Conservation (phyloP, 53 echinoderm and acorn worm genomes). For the Hippasteria phrygiana region DNA sequence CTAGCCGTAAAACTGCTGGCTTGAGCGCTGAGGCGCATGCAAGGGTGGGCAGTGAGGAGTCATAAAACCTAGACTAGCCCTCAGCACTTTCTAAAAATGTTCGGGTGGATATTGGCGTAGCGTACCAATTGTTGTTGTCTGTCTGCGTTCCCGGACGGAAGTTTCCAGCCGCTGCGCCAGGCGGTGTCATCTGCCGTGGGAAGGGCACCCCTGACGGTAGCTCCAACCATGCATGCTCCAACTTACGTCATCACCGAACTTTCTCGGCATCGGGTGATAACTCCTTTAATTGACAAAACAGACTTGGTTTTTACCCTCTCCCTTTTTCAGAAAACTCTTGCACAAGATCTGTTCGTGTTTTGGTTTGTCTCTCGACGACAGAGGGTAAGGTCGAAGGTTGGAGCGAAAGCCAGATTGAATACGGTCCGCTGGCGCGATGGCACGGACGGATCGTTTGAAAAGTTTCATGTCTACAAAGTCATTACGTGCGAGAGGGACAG, state of each 20-base stretch:
- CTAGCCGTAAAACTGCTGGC: not conserved
- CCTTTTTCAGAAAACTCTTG: not conserved
- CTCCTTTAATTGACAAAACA: not conserved
- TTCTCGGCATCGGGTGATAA: constrained; percentile 7
- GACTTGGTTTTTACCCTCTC: not conserved
- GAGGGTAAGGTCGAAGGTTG: not conserved
- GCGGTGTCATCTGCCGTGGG: not conserved
- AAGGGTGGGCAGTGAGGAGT: not conserved
- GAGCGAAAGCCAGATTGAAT: not conserved
- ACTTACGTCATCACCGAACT: constrained; percentile 33
- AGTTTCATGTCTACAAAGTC: not conserved
- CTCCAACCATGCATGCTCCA: not conserved
- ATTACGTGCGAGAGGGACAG: constrained; percentile 17
- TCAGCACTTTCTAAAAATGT: not conserved
- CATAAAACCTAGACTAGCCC: constrained; percentile 18
- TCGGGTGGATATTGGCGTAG: not conserved
- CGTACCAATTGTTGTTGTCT: not conserved
- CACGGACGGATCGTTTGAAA: not conserved
- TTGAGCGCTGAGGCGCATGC: not conserved
- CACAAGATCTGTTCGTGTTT: not conserved
- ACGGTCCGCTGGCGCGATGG: not conserved
- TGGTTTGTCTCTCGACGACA: not conserved
- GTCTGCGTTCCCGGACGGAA: not conserved
- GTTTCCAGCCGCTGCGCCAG: not conserved
- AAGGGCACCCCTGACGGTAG: not conserved